Evolutionary conservation across 2,888 invertebrate genomes (phyloP).

Genomic region (Ceriagrion tenellum): DNA sequence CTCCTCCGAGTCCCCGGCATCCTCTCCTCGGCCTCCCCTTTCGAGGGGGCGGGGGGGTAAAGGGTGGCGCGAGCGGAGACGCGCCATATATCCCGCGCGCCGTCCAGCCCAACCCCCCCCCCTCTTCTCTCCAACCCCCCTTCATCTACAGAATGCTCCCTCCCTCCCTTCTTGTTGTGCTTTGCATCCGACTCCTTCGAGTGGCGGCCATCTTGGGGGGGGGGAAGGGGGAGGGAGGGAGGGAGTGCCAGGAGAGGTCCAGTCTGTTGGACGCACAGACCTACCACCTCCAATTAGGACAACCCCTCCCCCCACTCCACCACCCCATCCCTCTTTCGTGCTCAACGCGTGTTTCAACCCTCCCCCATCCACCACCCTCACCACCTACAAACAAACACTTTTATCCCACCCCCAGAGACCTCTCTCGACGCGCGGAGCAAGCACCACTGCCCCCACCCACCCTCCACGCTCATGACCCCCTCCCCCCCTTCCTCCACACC

Average conservation of each 20-base stretch:
- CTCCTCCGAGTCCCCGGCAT: background rate
- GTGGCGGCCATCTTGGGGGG: conserved; percentile 50
- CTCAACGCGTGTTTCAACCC: conserved; percentile 56
- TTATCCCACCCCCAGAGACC: background rate
- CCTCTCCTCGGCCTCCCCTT: background rate
- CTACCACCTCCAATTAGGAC: conserved; percentile 59
- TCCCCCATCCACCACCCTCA: background rate
- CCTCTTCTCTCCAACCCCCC: background rate
- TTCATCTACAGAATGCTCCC: background rate
- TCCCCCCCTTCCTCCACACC: background rate
- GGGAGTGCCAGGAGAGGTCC: conserved; percentile 38
- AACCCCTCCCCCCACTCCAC: background rate
- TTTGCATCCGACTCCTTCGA: background rate
- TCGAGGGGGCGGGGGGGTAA: too few relatives aligned
- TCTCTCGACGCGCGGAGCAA: background rate
- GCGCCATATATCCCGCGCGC: background rate
- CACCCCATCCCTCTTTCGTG: background rate
- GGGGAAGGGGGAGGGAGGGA: too few relatives aligned
- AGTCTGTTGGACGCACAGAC: conserved; percentile 26
- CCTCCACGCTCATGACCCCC: background rate
- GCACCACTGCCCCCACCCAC: background rate
- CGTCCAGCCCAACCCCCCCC: background rate
- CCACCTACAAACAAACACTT: background rate
- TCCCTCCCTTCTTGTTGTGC: conserved; percentile 11
- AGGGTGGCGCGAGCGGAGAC: too few relatives aligned